Evolutionary conservation across 1,140 invertebrate species (phyloP), one percentile per base, ranked within the genome.

Genomic region (Archivesica marissinica): DNA sequence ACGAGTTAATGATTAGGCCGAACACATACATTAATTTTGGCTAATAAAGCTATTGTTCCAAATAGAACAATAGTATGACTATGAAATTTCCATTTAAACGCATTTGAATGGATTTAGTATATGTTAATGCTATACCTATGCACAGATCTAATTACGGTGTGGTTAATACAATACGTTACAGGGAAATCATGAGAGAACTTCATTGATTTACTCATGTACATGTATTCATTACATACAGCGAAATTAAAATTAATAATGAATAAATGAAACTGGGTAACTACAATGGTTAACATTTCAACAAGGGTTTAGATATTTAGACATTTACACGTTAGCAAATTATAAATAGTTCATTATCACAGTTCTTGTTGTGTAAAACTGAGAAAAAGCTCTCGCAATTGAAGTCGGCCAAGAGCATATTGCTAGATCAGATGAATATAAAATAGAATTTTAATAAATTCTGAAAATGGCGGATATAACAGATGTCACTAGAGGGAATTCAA

Each of bases 61-160:
- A 20, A 30, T 30, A 38, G 20, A 33, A 79, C 61, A 79, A 79
- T 50, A 47, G 35, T 28, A 44, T 68, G 44, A 44, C 39, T 66
- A 79, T 79, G 23, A 79, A 41, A 17, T 79, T 79, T 79, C 77
- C 59, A 66, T 79, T 47, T 66, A 79, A 79, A 79, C 68, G 56
- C 38, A 66, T 66, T 44, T 79, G 59, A 79, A 79, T 79, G 28
- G 77, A 33, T 66, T 66, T 28, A n/a, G 17, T 35, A 35, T 2
- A 44, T 41, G 13, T 44, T 20, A 33, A 17, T 17, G 38, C 23
- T n/a, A 44, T 39, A 41, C n/a, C 33, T 28, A 23, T 17, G 54
- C 15, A 17, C 33, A 23, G 41, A 66, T 78, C 44, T 28, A 79
- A 68, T 79, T 66, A 79, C 77, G 20, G 41, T 66, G 2, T n/a